Base-by-base conservation (phyloP, 2,113 vertebrate species). In the Melanerpes aurifrons region DNA sequence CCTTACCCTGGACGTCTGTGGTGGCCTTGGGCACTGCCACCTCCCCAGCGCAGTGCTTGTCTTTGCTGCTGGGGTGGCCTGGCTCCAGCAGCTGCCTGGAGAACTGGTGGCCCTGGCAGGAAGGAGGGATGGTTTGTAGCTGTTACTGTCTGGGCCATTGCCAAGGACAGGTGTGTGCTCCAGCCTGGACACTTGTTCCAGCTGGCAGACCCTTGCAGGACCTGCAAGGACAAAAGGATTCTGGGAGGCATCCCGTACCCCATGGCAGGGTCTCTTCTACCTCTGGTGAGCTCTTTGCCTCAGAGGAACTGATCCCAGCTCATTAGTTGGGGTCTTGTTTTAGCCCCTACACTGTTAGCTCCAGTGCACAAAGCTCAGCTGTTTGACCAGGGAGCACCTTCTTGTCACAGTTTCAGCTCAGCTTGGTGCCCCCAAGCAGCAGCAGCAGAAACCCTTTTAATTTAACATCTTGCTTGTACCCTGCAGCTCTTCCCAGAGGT, bases 131-230 rank as follows among this genome's bases (percentile, higher is more conserved):
- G 12, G 6, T 61, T 75, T 79, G 62, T 18, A 5, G 14, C 58
- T 71, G 45, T 26, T 53, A 11, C 1, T 62, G 48, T 43, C 56
- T 31, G 24, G n/a, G 50, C 61, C 15, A 1, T 56, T 81, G 53
- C 37, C 54, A 28, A 20, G 59, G 59, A 5, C 13, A 28, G 35
- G 6, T 47, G 24, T 76, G 56, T 76, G 29, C 29, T 59, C 20
- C 1, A 1, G 63, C 43, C 58, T 84, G 62, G 29, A 15, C 35
- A 7, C 25, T 29, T 64, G 32, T 16, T 66, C 37, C 61, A 45
- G 7, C 21, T 64, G 32, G 59, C 1, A 2, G n/a, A 28, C 0
- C 6, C 72, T 47, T n/a, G 45, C 5, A 2, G 35, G 47, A 8
- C 56, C 29, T 28, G 32, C 16, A 21, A 76, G 35, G 21, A 8